These are phyloP conservation scores for Cyprinodon variegatus DNA, from an alignment of 2,113 vertebrate genomes.

Conservation along the genomic window DNA sequence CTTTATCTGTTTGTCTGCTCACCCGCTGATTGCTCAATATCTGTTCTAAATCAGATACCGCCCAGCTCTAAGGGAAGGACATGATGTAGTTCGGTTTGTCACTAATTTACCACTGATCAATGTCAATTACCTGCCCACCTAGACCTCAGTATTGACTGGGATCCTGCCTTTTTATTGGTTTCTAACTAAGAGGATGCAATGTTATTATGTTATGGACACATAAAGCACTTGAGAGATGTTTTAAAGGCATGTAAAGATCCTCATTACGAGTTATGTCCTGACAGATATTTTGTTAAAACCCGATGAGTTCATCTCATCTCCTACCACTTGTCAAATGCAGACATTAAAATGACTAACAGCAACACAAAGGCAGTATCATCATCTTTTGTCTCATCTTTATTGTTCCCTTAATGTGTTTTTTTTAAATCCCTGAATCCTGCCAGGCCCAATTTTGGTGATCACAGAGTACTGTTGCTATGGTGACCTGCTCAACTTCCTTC, in stretches of 20 bases:
- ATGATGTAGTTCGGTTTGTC: conserved; percentile 36
- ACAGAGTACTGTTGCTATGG: conserved; percentile 99
- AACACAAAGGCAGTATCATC: conserved; percentile 2
- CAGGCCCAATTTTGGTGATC: conserved; percentile 96
- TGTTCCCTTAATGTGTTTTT: conserved; percentile 14
- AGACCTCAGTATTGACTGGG: conserved; percentile 43
- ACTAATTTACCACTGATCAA: conserved; percentile 40
- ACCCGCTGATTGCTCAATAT: conserved; percentile 11
- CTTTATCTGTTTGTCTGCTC: conserved; percentile 3
- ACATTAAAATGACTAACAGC: not conserved
- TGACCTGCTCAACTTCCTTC: conserved; percentile 98
- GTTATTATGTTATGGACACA: conserved; percentile 1
- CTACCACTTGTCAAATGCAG: not conserved
- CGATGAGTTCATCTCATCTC: not conserved
- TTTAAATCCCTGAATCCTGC: conserved; percentile 38
- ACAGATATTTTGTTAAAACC: conserved; percentile 4
- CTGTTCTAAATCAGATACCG: conserved; percentile 47
- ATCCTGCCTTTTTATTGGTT: conserved; percentile 23
- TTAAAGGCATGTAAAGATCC: not conserved
- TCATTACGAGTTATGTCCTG: conserved; percentile 3
- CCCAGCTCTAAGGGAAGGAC: conserved; percentile 1
- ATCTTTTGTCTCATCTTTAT: conserved; percentile 16
- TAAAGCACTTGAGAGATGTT: conserved; percentile 9
- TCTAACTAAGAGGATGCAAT: conserved; percentile 5
- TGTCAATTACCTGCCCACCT: conserved; percentile 35